phyloP scores from a whole-genome alignment of 2,113 vertebrate genomes.

The Gallinago undulata region DNA sequence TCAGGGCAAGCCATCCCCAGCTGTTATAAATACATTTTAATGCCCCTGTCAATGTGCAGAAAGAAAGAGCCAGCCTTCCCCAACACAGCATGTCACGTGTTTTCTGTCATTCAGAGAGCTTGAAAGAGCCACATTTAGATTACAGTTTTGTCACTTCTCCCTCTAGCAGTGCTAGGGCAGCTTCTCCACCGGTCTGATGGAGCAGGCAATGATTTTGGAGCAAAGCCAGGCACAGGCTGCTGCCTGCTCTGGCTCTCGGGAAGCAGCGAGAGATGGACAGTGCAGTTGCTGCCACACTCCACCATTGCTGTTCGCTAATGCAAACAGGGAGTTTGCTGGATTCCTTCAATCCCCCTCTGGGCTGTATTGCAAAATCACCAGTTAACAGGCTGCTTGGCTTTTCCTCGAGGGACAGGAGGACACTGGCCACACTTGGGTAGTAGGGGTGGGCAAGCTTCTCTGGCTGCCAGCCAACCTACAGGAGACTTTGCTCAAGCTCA shows the following conservation, averaged over 20 bases:
- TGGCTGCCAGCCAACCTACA: rapidly evolving
- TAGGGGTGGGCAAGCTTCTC: not conserved
- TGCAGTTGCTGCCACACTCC: rapidly evolving
- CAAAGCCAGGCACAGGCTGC: not conserved
- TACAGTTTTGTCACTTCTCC: slow-evolving; percentile 50
- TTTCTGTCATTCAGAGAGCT: slow-evolving; percentile 49
- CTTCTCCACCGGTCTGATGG: not conserved
- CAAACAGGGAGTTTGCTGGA: not conserved
- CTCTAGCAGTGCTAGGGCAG: slow-evolving; percentile 32
- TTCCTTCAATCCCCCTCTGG: not conserved
- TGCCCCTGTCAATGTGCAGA: slow-evolving; percentile 65
- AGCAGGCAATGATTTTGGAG: not conserved
- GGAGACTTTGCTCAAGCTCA: not conserved
- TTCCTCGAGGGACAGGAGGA: not conserved
- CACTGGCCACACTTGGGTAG: rapidly evolving
- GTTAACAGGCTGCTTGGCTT: not conserved
- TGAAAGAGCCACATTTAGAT: slow-evolving; percentile 38
- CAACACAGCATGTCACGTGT: slow-evolving; percentile 45
- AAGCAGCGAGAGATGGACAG: not conserved
- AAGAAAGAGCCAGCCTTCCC: slow-evolving; percentile 29
- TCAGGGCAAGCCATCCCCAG: slow-evolving; percentile 70
- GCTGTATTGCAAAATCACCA: rapidly evolving
- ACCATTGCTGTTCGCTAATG: rapidly evolving
- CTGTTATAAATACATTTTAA: slow-evolving; percentile 75
- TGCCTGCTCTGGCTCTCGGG: not conserved